Conservation (phyloP, 2,797 vertebrate genomes). For the Pseudochirops cupreus region DNA sequence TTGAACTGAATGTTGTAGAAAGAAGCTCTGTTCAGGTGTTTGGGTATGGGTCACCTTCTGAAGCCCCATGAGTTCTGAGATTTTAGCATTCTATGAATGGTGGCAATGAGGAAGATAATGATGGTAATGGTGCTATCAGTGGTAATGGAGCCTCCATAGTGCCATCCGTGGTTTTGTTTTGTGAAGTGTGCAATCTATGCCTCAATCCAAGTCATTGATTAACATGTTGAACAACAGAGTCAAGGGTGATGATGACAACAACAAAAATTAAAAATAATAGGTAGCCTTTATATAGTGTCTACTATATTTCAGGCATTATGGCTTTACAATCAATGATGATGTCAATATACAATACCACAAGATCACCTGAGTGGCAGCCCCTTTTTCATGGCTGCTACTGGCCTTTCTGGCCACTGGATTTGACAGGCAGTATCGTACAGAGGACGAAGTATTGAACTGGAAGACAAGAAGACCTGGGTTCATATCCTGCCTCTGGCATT, state of each 20-base stretch:
- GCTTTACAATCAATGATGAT: background rate
- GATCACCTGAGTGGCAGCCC: background rate
- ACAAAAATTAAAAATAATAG: background rate
- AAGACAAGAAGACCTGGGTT: background rate
- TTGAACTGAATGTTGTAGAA: background rate
- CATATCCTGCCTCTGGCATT: background rate
- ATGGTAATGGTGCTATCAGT: background rate
- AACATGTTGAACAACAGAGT: background rate
- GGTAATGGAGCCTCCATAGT: background rate
- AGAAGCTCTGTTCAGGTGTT: background rate
- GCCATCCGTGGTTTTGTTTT: background rate
- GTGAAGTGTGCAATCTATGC: background rate
- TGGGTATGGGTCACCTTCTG: background rate
- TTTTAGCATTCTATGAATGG: background rate
- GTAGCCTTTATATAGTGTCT: background rate
- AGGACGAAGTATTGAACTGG: background rate
- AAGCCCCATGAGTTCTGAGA: background rate
- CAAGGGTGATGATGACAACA: background rate
- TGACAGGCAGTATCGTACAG: background rate
- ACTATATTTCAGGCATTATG: background rate
- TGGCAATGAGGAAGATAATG: background rate
- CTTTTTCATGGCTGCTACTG: background rate
- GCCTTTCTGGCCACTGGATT: background rate
- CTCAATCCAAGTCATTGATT: background rate
- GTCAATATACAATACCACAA: background rate